Conservation (phyloP, 2,113 vertebrate species). For the Embiotoca jacksoni region DNA sequence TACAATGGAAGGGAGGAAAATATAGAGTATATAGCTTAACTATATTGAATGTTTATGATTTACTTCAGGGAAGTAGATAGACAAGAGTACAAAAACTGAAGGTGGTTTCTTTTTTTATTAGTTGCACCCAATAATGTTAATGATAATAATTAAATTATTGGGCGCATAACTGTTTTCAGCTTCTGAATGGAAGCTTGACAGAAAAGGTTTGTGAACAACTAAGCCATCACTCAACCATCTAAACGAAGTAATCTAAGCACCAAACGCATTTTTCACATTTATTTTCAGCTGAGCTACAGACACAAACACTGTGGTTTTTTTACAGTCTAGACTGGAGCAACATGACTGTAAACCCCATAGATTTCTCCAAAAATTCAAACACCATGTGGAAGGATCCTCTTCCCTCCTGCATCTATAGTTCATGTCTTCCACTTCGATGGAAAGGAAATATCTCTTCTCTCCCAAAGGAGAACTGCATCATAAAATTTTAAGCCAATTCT, state of each 20-base stretch:
- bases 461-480: constrained; percentile 48
- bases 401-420: constrained; percentile 27
- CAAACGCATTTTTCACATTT: constrained; percentile 7
- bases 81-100: no score
- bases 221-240: constrained; percentile 14
- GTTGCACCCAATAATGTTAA: no score
- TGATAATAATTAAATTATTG: neutral
- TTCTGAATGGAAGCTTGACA: neutral
- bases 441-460: constrained; percentile 52
- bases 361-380: constrained; percentile 45
- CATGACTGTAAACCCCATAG: constrained; percentile 47
- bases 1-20: no score
- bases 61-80: no score
- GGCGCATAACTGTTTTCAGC: neutral
- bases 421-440: constrained; percentile 25
- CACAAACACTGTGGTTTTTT: constrained; percentile 12
- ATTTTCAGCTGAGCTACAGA: constrained; percentile 1
- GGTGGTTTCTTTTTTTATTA: no score
- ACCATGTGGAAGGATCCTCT: constrained; percentile 40
- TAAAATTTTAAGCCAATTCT: constrained; percentile 24
- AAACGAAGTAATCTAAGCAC: neutral
- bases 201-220: neutral
- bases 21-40: no score
- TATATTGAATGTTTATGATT: no score
- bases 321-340: constrained; percentile 47